phyloP scores from a whole-genome alignment of 2,888 invertebrate genomes.

The Agrochola macilenta region DNA sequence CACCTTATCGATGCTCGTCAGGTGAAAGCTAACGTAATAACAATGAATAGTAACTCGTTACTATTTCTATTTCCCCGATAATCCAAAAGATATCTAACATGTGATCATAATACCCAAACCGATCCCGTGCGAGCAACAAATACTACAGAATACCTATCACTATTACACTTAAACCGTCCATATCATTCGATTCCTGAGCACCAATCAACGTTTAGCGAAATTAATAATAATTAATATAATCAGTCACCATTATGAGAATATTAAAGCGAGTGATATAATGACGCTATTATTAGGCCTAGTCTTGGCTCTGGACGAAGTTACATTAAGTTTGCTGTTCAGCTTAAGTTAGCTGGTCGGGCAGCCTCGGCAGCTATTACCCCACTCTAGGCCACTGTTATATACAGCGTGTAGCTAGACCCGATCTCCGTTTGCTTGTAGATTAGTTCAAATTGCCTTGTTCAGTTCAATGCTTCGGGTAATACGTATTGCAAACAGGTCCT shows the following conservation, averaged over 20 bases:
- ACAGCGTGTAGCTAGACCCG: conserved; percentile 57
- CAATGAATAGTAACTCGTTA: not conserved
- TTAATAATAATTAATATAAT: conserved; percentile 44
- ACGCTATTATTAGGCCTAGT: conserved; percentile 72
- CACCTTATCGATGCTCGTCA: not conserved
- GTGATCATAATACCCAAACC: not conserved
- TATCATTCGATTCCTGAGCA: conserved; percentile 19
- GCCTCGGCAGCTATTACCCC: conserved; percentile 71
- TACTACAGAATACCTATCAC: not conserved
- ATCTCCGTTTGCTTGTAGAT: conserved; percentile 75
- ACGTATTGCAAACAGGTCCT: conserved; percentile 75
- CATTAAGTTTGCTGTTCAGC: conserved; percentile 81
- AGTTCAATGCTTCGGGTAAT: conserved; percentile 78
- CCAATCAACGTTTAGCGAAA: conserved; percentile 32
- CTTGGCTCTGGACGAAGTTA: conserved; percentile 73
- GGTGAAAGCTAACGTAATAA: not conserved
- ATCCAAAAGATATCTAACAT: conserved; percentile 33
- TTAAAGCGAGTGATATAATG: conserved; percentile 68
- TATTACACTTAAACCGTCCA: conserved; percentile 3
- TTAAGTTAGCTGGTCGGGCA: conserved; percentile 75
- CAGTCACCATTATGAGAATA: conserved; percentile 49
- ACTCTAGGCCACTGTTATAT: conserved; percentile 51
- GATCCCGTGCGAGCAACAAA: conserved; percentile 4
- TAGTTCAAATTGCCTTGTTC: conserved; percentile 79
- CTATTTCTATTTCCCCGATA: conserved; percentile 6